phyloP scores from a whole-genome alignment of 2,113 vertebrate species.

The Corythaeola cristata region DNA sequence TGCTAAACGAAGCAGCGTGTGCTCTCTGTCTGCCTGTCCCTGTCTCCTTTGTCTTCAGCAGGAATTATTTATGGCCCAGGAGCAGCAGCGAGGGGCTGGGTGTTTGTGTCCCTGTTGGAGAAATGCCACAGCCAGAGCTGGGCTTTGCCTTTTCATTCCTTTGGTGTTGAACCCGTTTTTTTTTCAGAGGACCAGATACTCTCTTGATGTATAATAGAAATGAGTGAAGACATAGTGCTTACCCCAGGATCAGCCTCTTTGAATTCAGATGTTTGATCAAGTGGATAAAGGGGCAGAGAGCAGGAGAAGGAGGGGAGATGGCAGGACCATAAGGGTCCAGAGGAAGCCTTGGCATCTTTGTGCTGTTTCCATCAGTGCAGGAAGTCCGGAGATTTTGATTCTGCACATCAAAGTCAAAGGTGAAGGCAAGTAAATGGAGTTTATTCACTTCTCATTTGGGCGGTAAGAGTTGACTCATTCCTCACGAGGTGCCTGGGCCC shows the following conservation, averaged over 20 bases:
- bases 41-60: neutral
- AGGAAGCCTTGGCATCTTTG: neutral
- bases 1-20: neutral
- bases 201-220: constrained; percentile 33
- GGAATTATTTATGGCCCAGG: neutral
- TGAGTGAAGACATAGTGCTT: neutral
- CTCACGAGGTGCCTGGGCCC: neutral
- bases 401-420: neutral
- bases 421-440: neutral
- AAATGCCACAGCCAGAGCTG: accelerated
- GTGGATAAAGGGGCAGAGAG: neutral
- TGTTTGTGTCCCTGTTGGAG: neutral
- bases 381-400: neutral
- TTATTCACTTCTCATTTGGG: neutral
- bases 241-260: neutral
- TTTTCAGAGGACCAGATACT: neutral
- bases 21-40: neutral
- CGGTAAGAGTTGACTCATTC: neutral
- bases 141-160: neutral
- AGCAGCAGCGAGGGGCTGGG: neutral
- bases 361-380: neutral
- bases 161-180: neutral
- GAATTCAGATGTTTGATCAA: constrained; percentile 28
- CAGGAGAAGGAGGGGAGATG: neutral
- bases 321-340: neutral